phyloP scores from a whole-genome alignment of 2,797 vertebrate genomes.

The Anguilla obscura region DNA sequence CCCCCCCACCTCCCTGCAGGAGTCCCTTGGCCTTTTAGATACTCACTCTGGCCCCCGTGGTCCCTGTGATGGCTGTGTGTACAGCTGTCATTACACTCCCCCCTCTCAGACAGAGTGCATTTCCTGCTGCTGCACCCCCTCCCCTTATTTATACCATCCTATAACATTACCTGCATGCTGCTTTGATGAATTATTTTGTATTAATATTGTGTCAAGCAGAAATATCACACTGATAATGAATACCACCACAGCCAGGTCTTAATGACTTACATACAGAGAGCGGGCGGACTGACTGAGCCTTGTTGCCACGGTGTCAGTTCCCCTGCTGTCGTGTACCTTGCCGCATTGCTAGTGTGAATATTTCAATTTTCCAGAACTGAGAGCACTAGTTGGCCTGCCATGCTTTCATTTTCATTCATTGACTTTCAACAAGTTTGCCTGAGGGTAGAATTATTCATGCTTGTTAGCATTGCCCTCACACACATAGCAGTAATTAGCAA shows the following conservation, averaged over 20 bases:
- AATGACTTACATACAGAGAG: slow-evolving; percentile 43
- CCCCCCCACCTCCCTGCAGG: not conserved
- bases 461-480: not conserved
- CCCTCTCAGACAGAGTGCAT: not conserved
- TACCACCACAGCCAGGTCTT: slow-evolving; percentile 50
- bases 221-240: slow-evolving; percentile 57
- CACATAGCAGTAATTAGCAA: slow-evolving; percentile 5
- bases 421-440: not conserved
- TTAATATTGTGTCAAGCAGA: slow-evolving; percentile 61
- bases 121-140: not conserved
- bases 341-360: not conserved
- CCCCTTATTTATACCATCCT: not conserved
- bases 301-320: not conserved
- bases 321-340: not conserved
- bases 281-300: not conserved
- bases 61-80: slow-evolving; percentile 46
- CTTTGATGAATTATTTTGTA: slow-evolving; percentile 54
- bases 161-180: not conserved
- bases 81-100: slow-evolving; percentile 7
- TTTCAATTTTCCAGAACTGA: too few relatives aligned
- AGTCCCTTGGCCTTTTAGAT: not conserved
- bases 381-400: not conserved
- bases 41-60: slow-evolving; percentile 13
- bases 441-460: not conserved
- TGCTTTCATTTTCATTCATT: not conserved